These are phyloP conservation scores for Cichladusa arquata DNA, from an alignment of 2,113 vertebrate genomes.

Conservation along the genomic window DNA sequence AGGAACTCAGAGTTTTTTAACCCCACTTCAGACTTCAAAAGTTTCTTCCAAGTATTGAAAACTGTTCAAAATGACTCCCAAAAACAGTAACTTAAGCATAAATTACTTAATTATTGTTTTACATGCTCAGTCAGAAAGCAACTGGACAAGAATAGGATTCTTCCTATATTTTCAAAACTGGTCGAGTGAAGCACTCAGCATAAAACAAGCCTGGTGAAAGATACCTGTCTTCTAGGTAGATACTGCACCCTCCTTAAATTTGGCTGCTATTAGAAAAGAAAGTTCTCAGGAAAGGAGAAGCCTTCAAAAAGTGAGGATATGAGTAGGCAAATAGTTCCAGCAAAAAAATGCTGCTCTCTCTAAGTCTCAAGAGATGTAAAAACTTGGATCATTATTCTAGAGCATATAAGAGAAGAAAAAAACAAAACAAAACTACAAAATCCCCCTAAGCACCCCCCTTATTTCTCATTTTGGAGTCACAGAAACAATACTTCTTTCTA, in stretches of 20 bases:
- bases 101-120: not conserved
- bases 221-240: not conserved
- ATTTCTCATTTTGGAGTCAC: not conserved
- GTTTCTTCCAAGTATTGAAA: not conserved
- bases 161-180: not conserved
- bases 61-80: not conserved
- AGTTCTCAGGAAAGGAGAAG: not conserved
- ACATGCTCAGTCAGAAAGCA: not conserved
- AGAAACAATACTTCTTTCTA: not conserved
- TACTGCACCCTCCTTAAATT: not conserved
- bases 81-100: not conserved
- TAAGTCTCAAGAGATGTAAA: not conserved
- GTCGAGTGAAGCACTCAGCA: not conserved
- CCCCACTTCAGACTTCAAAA: not conserved
- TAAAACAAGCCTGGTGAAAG: not conserved
- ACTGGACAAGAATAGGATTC: not conserved
- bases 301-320: not conserved
- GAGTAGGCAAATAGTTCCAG: not conserved
- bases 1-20: not conserved
- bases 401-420: not conserved
- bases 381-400: not conserved
- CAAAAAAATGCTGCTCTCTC: not conserved
- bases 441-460: not conserved
- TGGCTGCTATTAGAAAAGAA: not conserved
- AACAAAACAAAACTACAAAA: not conserved